Conservation (phyloP, 1,140 invertebrate species). For the Cyclina sinensis region DNA sequence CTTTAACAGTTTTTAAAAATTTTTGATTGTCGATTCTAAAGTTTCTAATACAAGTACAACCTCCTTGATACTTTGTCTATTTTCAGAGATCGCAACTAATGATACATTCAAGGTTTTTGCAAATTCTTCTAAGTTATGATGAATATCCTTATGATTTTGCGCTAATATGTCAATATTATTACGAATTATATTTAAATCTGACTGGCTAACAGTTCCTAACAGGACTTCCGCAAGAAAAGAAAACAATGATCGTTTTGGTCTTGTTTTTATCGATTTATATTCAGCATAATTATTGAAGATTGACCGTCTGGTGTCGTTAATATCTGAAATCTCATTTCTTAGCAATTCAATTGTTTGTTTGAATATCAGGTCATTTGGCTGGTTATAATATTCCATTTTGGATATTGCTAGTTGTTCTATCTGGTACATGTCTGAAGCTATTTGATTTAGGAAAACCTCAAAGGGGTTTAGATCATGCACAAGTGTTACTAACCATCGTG, state of each 20-base stretch:
- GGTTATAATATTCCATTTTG: background rate
- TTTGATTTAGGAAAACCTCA: constrained; percentile 15
- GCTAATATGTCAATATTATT: constrained; percentile 30
- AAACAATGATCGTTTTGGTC: constrained; percentile 47
- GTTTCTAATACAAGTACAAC: constrained; percentile 18
- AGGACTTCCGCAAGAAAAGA: constrained; percentile 57
- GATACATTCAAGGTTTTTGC: constrained; percentile 46
- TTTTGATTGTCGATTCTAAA: background rate
- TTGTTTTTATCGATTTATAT: background rate
- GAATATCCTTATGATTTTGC: constrained; percentile 39
- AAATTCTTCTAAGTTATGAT: constrained; percentile 51
- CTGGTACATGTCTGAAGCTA: background rate
- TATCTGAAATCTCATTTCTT: background rate
- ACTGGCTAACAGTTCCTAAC: constrained; percentile 55
- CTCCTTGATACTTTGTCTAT: constrained; percentile 44
- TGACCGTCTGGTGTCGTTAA: background rate
- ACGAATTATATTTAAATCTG: constrained; percentile 42
- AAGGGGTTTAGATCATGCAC: constrained; percentile 38
- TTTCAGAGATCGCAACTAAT: constrained; percentile 33
- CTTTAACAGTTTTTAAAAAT: background rate
- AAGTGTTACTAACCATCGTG: constrained; percentile 30
- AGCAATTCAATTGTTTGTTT: background rate
- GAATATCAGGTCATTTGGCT: background rate
- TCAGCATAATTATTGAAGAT: background rate
- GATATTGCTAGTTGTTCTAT: background rate